Percentiles rank a stretch among this genome's conserved stretches.
Evolutionary conservation across 2,888 invertebrate species (phyloP).

Genomic region (Heliconius ethilla): DNA sequence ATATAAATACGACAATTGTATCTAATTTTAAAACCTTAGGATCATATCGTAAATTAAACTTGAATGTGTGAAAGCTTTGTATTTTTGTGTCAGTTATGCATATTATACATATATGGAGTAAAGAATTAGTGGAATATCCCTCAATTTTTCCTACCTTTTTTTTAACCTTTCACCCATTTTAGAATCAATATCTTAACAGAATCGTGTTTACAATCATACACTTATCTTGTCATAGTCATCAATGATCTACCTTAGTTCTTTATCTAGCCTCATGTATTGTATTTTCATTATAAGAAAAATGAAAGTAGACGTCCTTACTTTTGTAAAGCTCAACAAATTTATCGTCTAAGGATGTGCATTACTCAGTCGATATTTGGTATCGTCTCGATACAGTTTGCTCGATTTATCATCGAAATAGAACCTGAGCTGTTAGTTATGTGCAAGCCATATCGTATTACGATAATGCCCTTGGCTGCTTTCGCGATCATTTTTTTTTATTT

Average conservation of each 20-base stretch:
- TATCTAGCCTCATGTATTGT: neutral
- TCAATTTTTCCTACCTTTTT: too few species aligned
- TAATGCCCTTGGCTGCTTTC: conserved; percentile 64
- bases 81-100: neutral
- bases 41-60: conserved; percentile 23
- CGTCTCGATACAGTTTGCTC: conserved; percentile 70
- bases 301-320: conserved; percentile 39
- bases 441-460: conserved; percentile 67
- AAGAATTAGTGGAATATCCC: neutral
- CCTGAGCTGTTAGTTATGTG: conserved; percentile 63
- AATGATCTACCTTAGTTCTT: neutral
- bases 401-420: conserved; percentile 71
- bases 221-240: too few species aligned
- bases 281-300: conserved; percentile 18
- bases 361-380: conserved; percentile 62
- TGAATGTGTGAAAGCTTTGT: conserved; percentile 7
- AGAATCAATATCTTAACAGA: too few species aligned
- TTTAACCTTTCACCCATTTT: too few species aligned
- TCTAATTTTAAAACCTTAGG: conserved; percentile 13
- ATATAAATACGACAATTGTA: conserved; percentile 18
- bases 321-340: conserved; percentile 47
- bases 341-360: conserved; percentile 46
- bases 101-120: neutral
- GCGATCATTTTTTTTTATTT: conserved; percentile 52
- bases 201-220: too few species aligned